phyloP scores from a whole-genome alignment of 2,797 vertebrate genomes.

The Melanogrammus aeglefinus region DNA sequence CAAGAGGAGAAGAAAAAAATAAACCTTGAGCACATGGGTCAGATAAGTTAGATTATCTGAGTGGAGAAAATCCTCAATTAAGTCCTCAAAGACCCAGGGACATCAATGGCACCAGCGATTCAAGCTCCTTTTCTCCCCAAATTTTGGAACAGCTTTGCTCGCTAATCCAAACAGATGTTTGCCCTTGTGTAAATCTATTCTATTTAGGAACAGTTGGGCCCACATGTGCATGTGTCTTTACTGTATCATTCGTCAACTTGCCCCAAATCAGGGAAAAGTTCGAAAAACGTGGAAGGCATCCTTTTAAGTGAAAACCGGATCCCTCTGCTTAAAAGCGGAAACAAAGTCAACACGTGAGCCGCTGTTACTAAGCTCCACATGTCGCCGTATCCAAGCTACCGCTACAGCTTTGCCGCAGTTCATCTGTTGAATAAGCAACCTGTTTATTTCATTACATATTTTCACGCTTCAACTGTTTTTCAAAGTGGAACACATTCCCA shows the following conservation, averaged over 20 bases:
- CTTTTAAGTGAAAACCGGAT: neutral
- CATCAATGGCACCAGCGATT: slow-evolving; percentile 17
- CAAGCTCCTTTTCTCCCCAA: slow-evolving; percentile 14
- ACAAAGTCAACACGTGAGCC: neutral
- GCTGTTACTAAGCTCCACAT: neutral
- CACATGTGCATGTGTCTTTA: slow-evolving; percentile 7
- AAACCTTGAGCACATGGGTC: slow-evolving; percentile 18
- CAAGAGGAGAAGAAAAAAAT: neutral
- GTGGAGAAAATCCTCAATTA: slow-evolving; percentile 32
- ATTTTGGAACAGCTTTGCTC: slow-evolving; percentile 28
- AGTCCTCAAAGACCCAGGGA: slow-evolving; percentile 17
- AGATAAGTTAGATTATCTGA: slow-evolving; percentile 29
- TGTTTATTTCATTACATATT: slow-evolving; percentile 1
- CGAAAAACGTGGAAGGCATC: neutral
- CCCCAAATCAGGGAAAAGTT: neutral
- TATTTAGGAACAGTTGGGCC: slow-evolving; percentile 20
- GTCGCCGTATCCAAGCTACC: neutral
- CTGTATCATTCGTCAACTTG: slow-evolving; percentile 5
- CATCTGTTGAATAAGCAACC: slow-evolving; percentile 9
- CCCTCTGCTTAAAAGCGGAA: neutral
- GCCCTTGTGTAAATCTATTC: slow-evolving; percentile 30
- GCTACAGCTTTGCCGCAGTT: neutral
- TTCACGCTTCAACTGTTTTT: neutral
- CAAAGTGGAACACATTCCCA: neutral
- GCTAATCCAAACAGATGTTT: slow-evolving; percentile 46